Evolutionary conservation across 2,888 invertebrate genomes (phyloP).

Genomic region (Cyaniris semiargus): DNA sequence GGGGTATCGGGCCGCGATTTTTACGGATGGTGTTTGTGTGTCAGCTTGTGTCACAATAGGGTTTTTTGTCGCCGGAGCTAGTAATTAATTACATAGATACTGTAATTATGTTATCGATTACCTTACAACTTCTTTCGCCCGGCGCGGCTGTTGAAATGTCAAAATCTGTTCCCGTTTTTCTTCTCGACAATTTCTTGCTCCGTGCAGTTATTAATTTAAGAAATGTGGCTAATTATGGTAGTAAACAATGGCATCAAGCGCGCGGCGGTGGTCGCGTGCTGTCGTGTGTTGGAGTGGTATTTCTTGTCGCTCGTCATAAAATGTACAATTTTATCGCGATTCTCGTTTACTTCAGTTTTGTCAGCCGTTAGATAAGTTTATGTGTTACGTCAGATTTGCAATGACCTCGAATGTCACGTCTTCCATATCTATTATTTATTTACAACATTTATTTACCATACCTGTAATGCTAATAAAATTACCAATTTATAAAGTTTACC

Average conservation of each 20-base stretch:
- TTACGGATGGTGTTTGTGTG: background rate
- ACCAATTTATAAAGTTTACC: too few species aligned
- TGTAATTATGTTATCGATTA: background rate
- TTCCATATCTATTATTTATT: background rate
- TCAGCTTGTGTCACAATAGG: constrained; percentile 18
- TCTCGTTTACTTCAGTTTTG: background rate
- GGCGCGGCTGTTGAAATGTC: background rate
- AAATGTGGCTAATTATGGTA: background rate
- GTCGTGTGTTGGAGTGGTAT: background rate
- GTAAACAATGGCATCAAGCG: background rate
- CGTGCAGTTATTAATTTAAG: background rate
- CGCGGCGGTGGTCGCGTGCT: background rate
- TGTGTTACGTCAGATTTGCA: background rate
- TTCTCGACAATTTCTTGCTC: background rate
- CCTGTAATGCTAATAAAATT: background rate
- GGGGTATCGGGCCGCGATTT: background rate
- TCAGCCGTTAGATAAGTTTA: background rate
- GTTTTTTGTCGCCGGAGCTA: background rate
- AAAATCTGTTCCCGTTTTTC: background rate
- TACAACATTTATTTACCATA: background rate
- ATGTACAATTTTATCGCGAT: background rate
- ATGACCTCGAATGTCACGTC: background rate
- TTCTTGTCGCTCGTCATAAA: background rate
- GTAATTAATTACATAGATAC: constrained; percentile 4
- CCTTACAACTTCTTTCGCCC: background rate